A percentile compares a stretch with the other conserved stretches of the same genome.
Evolutionary conservation across 1,140 invertebrate genomes (phyloP).

Genomic region (Uloborus diversus): DNA sequence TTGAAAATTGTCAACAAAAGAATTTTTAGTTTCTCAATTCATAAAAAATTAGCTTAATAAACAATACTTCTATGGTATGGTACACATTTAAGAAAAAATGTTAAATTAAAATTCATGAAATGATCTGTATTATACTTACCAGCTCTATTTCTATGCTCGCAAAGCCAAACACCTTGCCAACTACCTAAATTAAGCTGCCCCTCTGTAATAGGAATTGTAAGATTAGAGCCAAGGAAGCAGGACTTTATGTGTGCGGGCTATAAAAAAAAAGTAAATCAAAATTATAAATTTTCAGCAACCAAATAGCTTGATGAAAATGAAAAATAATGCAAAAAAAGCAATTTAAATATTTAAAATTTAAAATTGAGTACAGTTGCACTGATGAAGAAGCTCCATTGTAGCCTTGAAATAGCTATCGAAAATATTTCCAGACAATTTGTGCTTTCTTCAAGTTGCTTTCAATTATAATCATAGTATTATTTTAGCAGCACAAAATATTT

Average conservation of each 20-base stretch:
- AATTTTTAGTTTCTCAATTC: no score
- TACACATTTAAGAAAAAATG: no score
- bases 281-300: neutral
- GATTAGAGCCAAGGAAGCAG: conserved; percentile 91
- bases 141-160: conserved; percentile 93
- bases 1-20: no score
- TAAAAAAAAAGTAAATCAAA: neutral
- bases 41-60: no score
- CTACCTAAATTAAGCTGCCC: conserved; percentile 93
- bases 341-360: conserved; percentile 4
- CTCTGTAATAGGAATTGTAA: conserved; percentile 94
- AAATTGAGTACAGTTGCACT: neutral
- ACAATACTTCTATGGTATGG: no score
- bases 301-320: neutral
- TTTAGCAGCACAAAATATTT: neutral
- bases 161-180: conserved; percentile 97
- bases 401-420: no score
- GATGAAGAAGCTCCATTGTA: no score
- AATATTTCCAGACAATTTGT: neutral
- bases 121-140: no score
- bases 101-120: no score
- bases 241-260: conserved; percentile 97
- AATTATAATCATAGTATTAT: neutral
- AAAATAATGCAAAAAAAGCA: no score
- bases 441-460: neutral